These are phyloP conservation scores for Fragum whitleyi DNA, from an alignment of 2,888 invertebrate genomes.

Conservation along the genomic window DNA sequence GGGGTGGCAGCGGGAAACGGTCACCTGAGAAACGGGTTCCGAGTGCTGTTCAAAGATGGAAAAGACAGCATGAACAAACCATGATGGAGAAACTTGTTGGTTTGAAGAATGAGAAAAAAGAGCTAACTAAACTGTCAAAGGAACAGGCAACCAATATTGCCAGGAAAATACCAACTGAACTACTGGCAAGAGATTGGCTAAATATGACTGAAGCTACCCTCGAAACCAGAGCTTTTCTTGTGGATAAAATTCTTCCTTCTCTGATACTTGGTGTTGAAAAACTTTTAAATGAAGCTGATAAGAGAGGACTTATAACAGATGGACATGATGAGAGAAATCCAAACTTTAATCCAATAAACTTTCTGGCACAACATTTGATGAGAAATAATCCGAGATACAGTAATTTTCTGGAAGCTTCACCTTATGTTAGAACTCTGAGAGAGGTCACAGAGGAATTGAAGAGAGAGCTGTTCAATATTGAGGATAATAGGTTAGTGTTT, in stretches of 20 bases:
- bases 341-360: conserved; percentile 85
- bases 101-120: conserved; percentile 80
- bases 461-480: conserved; percentile 82
- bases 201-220: conserved; percentile 80
- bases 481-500: conserved; percentile 83
- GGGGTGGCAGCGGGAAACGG: conserved; percentile 56
- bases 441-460: conserved; percentile 82
- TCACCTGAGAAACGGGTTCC: conserved; percentile 71
- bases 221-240: conserved; percentile 82
- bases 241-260: conserved; percentile 84
- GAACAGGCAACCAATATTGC: conserved; percentile 80
- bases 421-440: conserved; percentile 84
- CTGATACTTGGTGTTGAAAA: conserved; percentile 85
- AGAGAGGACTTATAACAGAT: conserved; percentile 76
- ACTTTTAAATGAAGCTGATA: conserved; percentile 83
- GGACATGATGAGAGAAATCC: conserved; percentile 75
- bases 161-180: conserved; percentile 83
- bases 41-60: conserved; percentile 81
- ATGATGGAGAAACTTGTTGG: conserved; percentile 82
- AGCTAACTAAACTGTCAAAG: conserved; percentile 73
- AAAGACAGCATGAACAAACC: conserved; percentile 82
- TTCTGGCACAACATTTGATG: conserved; percentile 84
- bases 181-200: conserved; percentile 84
- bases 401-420: conserved; percentile 85
- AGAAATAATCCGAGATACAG: conserved; percentile 85